Percentiles rank a stretch among this genome's conserved stretches.
Conservation (phyloP, 2,888 invertebrate species). For the Eristalinus aeneus region DNA sequence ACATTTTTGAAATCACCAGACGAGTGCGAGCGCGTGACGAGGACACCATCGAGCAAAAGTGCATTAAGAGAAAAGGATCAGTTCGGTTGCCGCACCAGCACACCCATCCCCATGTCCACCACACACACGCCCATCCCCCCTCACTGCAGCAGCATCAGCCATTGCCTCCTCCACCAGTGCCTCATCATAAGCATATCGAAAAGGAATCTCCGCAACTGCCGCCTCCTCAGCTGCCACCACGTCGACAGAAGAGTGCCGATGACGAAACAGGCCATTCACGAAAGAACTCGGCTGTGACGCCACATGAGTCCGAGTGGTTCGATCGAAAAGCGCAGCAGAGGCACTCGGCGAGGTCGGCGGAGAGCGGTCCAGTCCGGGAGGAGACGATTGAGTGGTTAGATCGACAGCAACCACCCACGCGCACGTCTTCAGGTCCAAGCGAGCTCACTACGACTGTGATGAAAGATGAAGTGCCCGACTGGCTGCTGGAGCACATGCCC, state of each 20-base stretch:
- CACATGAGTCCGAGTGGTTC: constrained; percentile 79
- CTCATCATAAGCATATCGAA: constrained; percentile 70
- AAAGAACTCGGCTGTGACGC: constrained; percentile 69
- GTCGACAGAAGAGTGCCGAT: constrained; percentile 74
- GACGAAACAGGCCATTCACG: constrained; percentile 71
- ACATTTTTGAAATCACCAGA: constrained; percentile 80
- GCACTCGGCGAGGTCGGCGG: constrained; percentile 80
- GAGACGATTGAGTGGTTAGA: constrained; percentile 80
- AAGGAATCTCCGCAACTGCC: constrained; percentile 71
- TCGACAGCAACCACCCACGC: constrained; percentile 77
- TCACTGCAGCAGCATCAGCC: constrained; percentile 63
- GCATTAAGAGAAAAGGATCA: constrained; percentile 77
- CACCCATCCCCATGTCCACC: constrained; percentile 67
- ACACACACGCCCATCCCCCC: constrained; percentile 58
- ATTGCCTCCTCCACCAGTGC: constrained; percentile 67
- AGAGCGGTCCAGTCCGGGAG: constrained; percentile 79
- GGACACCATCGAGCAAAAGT: constrained; percentile 79
- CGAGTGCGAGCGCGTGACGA: constrained; percentile 78
- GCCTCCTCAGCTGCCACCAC: constrained; percentile 75
- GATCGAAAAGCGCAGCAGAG: constrained; percentile 80
- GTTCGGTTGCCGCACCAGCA: constrained; percentile 74
- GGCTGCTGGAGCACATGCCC: constrained; percentile 79
- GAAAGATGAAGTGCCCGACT: constrained; percentile 80
- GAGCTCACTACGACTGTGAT: constrained; percentile 78
- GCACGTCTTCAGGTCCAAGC: constrained; percentile 80